These are phyloP conservation scores for Puntigrus tetrazona DNA, from an alignment of 2,113 vertebrate species.

Conservation along the genomic window DNA sequence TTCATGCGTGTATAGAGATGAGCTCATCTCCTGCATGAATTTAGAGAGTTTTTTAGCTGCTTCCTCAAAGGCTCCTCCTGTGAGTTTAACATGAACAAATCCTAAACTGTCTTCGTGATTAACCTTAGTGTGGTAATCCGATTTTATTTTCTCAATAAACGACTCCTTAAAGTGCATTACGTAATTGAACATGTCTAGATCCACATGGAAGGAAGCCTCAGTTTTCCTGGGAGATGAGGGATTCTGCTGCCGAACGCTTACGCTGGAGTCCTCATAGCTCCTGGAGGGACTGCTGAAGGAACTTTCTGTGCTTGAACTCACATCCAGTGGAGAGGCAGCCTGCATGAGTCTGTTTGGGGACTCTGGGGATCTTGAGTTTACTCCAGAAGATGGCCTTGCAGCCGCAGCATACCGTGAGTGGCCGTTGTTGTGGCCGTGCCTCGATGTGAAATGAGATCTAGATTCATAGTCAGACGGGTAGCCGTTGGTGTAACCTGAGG, in stretches of 20 bases:
- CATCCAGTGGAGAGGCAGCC: not conserved
- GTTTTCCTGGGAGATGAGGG: not conserved
- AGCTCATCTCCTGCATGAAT: constrained; percentile 33
- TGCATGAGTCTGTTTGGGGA: not conserved
- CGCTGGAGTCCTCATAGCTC: not conserved
- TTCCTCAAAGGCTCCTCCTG: not conserved
- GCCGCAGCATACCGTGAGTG: not conserved
- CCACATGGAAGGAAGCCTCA: constrained; percentile 30
- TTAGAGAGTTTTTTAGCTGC: constrained; percentile 43
- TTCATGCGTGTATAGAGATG: constrained; percentile 59
- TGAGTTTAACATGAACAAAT: constrained; percentile 40
- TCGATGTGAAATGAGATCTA: constrained; percentile 38
- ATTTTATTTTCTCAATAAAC: not conserved
- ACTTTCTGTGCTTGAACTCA: not conserved
- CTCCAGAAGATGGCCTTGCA: not conserved
- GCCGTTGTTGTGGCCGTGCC: not conserved
- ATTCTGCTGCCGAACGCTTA: not conserved
- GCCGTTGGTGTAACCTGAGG: not conserved
- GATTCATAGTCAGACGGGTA: not conserved
- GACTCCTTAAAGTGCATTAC: not conserved
- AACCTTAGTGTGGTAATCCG: not conserved
- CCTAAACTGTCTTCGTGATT: accelerated
- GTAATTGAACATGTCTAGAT: constrained; percentile 58
- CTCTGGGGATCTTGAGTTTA: constrained; percentile 12
- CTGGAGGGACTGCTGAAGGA: not conserved